phyloP scores from a whole-genome alignment of 1,140 invertebrate genomes.

The Medauroidea extradentata region DNA sequence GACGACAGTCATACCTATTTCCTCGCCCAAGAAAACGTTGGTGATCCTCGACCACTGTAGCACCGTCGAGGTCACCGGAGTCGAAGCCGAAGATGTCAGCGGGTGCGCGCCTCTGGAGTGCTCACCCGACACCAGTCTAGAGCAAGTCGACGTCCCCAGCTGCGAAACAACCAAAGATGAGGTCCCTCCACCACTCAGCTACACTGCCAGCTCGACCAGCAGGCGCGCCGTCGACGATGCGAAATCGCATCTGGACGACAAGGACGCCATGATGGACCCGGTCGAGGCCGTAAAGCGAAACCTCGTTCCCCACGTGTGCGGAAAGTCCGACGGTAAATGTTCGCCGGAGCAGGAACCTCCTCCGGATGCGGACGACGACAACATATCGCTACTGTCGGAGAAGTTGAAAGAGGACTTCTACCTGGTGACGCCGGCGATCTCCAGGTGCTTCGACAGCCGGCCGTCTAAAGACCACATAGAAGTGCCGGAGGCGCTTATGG shows the following conservation, averaged over 20 bases:
- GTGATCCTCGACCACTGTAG: background rate
- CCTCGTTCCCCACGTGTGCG: constrained; percentile 66
- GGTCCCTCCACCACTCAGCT: no score
- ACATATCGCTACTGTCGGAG: background rate
- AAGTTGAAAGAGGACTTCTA: constrained; percentile 3
- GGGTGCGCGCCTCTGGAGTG: background rate
- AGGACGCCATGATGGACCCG: constrained; percentile 56
- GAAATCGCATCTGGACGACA: background rate
- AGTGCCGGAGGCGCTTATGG: background rate
- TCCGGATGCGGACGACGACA: background rate
- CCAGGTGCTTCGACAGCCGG: background rate
- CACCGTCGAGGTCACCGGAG: background rate
- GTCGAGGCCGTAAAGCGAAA: constrained; percentile 65
- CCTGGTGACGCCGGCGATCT: background rate
- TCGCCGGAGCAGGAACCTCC: background rate
- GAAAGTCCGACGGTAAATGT: constrained; percentile 22
- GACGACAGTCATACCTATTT: background rate
- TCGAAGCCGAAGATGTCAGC: background rate
- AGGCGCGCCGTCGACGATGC: background rate
- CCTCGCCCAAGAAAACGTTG: background rate
- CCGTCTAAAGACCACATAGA: background rate
- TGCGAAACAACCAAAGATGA: no score
- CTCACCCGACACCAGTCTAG: background rate
- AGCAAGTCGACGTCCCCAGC: no score
- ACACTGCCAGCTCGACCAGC: background rate